These are phyloP conservation scores for Phalanger gymnotis DNA, from an alignment of 2,797 vertebrate species.

Conservation along the genomic window DNA sequence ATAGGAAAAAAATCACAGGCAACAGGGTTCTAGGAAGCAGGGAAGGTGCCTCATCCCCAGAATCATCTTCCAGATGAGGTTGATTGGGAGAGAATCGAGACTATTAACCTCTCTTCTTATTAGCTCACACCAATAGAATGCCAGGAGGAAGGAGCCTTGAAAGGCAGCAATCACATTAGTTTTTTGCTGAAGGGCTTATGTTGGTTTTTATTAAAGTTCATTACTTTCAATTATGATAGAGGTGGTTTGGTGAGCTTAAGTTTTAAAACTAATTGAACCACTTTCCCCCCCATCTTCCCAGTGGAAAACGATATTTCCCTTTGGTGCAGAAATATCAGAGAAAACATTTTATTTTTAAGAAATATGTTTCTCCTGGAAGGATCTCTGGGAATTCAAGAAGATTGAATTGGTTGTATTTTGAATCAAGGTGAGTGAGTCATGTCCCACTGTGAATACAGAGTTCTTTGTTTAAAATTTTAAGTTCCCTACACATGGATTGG, in stretches of 20 bases:
- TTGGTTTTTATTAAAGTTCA: slow-evolving; percentile 73
- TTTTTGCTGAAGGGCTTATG: slow-evolving; percentile 52
- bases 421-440: slow-evolving; percentile 8
- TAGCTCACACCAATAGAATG: neutral
- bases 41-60: rapidly evolving
- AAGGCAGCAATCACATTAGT: slow-evolving; percentile 55
- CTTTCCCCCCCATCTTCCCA: slow-evolving; percentile 30
- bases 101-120: slow-evolving; percentile 52
- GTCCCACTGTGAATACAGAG: slow-evolving; percentile 58
- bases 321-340: slow-evolving; percentile 18
- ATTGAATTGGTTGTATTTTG: slow-evolving; percentile 39
- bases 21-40: neutral
- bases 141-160: slow-evolving; percentile 51
- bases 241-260: neutral
- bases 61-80: neutral
- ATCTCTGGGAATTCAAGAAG: slow-evolving; percentile 48
- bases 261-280: slow-evolving; percentile 50
- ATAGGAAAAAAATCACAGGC: neutral
- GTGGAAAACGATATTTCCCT: slow-evolving; percentile 53
- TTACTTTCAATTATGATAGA: slow-evolving; percentile 71
- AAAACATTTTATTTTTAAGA: slow-evolving; percentile 63
- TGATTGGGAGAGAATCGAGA: slow-evolving; percentile 8
- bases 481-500: slow-evolving; percentile 45
- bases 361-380: slow-evolving; percentile 48
- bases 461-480: slow-evolving; percentile 69